Evolutionary conservation across 2,113 vertebrate species (phyloP).

Genomic region (Phrynocephalus versicolor): DNA sequence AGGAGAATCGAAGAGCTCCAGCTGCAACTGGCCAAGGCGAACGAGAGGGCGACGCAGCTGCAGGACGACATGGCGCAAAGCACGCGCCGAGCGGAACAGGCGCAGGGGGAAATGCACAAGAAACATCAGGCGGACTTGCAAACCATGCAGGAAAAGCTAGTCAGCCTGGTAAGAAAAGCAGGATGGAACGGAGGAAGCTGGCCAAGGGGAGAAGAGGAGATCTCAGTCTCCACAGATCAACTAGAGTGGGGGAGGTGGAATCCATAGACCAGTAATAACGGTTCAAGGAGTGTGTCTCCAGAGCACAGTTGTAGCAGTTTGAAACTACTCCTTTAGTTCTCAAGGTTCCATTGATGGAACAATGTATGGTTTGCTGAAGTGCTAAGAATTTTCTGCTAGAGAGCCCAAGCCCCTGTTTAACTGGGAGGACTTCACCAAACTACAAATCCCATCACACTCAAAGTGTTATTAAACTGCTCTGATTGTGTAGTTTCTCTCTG

Average conservation of each 20-base stretch:
- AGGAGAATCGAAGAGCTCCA: constrained; percentile 90
- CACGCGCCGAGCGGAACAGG: constrained; percentile 78
- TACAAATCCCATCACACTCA: no score
- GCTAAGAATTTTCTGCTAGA: no score
- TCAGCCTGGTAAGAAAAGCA: constrained; percentile 79
- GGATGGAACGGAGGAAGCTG: background rate
- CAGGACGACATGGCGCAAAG: constrained; percentile 79
- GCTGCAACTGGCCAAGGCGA: constrained; percentile 81
- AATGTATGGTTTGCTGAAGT: no score
- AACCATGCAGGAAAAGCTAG: constrained; percentile 77
- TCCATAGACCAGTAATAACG: background rate
- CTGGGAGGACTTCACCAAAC: no score
- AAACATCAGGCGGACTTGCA: constrained; percentile 78
- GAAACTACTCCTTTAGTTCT: no score
- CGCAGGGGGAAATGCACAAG: constrained; percentile 72
- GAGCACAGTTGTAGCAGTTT: no score
- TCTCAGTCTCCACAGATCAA: rapidly evolving
- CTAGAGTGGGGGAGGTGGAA: background rate
- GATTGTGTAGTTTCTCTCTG: background rate
- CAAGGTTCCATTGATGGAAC: no score
- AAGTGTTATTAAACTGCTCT: no score
- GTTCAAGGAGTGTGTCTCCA: no score
- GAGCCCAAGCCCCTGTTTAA: no score
- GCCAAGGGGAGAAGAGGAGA: rapidly evolving
- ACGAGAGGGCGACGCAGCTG: constrained; percentile 77